Percentiles rank a stretch among this genome's conserved stretches.
Conservation (phyloP, 1,140 invertebrate genomes). For the Cotesia glomerata region DNA sequence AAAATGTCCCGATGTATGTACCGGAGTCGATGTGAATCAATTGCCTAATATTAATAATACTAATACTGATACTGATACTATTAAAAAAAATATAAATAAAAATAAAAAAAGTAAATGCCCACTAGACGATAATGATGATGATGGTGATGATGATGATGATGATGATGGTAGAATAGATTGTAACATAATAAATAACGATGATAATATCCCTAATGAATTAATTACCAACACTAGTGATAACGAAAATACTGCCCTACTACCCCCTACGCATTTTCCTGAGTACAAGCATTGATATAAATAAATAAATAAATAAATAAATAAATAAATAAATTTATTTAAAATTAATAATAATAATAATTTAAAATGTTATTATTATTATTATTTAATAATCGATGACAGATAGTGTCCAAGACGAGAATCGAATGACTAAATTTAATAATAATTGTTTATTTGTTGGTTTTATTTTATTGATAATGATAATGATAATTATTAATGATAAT, state of each 20-base stretch:
- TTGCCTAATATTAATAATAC: constrained; percentile 55
- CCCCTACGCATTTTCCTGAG: constrained; percentile 62
- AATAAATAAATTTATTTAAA: not conserved
- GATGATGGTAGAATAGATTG: constrained; percentile 61
- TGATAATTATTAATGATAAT: no score
- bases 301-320: not conserved
- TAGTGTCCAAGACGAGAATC: constrained; percentile 49
- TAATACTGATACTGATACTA: no score
- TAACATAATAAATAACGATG: constrained; percentile 54
- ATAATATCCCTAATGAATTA: constrained; percentile 55
- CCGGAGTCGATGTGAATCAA: constrained; percentile 56
- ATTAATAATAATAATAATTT: constrained; percentile 18
- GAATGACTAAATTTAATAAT: constrained; percentile 13
- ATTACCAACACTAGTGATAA: constrained; percentile 61
- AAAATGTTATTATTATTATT: constrained; percentile 8
- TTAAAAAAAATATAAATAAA: no score
- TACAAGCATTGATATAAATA: constrained; percentile 62
- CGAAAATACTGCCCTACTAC: constrained; percentile 61
- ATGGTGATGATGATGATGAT: constrained; percentile 55
- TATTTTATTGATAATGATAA: no score
- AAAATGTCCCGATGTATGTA: constrained; percentile 49
- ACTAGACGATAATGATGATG: constrained; percentile 59
- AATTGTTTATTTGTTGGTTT: not conserved
- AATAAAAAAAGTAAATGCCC: constrained; percentile 40
- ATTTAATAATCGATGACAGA: constrained; percentile 56